Conservation (phyloP, 2,113 vertebrate genomes). For the Aphelocoma coerulescens region DNA sequence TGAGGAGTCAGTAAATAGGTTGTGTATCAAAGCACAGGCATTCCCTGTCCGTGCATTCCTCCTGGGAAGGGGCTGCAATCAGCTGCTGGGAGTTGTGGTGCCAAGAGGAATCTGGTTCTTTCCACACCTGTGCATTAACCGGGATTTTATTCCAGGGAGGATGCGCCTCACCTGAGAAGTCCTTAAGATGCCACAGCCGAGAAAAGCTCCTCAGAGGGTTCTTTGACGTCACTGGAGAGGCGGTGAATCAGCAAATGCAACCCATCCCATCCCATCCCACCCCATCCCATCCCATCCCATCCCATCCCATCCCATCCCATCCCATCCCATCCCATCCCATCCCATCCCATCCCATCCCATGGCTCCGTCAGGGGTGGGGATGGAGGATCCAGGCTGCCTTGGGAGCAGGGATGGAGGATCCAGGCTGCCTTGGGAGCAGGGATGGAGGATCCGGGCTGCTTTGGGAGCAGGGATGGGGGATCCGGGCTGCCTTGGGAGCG, state of each 20-base stretch:
- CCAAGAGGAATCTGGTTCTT: neutral
- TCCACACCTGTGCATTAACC: neutral
- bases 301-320: neutral
- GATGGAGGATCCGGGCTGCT: neutral
- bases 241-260: neutral
- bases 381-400: neutral
- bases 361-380: neutral
- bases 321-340: neutral
- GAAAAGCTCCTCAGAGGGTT: neutral
- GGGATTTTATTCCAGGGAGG: neutral
- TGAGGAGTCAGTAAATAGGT: neutral
- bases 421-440: neutral
- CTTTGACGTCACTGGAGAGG: neutral
- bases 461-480: neutral
- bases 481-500: too few relatives aligned
- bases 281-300: neutral
- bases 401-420: neutral
- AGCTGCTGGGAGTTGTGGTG: neutral
- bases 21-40: neutral
- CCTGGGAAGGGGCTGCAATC: neutral
- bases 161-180: constrained; percentile 7
- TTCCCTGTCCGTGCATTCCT: accelerated
- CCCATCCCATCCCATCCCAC: neutral
- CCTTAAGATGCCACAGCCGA: constrained; percentile 24
- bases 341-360: neutral